Conservation (phyloP, 53 echinoderm and acorn worm species). For the Pentamera pediparva region DNA sequence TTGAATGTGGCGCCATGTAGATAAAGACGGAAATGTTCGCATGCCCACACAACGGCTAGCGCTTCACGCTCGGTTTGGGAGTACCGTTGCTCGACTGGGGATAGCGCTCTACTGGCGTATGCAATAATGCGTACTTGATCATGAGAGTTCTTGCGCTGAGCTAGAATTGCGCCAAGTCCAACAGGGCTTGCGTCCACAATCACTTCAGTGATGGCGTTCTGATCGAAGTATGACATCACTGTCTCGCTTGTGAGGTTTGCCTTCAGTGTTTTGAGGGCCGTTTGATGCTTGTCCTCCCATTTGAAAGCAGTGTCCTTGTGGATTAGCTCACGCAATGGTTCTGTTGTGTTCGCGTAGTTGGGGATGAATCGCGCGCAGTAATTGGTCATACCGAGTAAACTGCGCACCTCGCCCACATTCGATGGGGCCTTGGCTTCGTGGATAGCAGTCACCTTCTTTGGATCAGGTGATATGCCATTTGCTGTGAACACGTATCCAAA, state of each 20-base stretch:
- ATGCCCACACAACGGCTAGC: constrained; percentile 48
- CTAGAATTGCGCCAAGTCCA: constrained; percentile 44
- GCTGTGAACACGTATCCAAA: constrained; percentile 28
- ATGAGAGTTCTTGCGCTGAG: constrained; percentile 13
- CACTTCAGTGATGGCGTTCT: constrained; percentile 27
- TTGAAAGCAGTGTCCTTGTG: constrained; percentile 1
- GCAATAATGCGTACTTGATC: constrained; percentile 10
- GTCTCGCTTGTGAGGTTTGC: not conserved
- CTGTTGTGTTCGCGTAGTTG: too few species aligned
- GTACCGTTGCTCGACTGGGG: constrained; percentile 56
- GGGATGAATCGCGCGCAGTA: too few species aligned
- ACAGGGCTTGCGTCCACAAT: constrained; percentile 62
- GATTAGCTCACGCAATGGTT: too few species aligned
- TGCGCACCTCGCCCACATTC: constrained; percentile 22
- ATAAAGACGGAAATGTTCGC: constrained; percentile 54
- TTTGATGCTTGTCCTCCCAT: not conserved
- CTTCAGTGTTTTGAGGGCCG: not conserved
- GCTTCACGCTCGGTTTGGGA: constrained; percentile 59
- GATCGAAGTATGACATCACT: constrained; percentile 53
- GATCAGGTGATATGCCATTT: constrained; percentile 39
- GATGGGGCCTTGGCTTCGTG: constrained; percentile 14
- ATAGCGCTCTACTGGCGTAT: constrained; percentile 43
- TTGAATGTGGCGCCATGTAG: constrained; percentile 33
- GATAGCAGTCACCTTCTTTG: constrained; percentile 22
- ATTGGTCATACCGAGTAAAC: constrained; percentile 37